phyloP scores from a whole-genome alignment of 2,888 invertebrate species.

The Scaptomyza polygonia region DNA sequence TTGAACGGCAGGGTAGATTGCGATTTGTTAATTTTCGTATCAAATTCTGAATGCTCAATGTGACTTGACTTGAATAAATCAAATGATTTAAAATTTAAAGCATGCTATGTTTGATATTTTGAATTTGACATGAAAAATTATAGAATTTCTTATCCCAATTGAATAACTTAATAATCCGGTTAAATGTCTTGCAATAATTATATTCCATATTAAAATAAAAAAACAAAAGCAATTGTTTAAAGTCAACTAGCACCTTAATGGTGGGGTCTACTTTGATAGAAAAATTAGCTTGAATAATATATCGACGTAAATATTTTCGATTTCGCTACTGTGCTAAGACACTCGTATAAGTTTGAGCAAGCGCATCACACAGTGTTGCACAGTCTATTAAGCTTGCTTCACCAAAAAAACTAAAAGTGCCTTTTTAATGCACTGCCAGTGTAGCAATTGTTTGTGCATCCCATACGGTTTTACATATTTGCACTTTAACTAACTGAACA shows the following conservation, averaged over 20 bases:
- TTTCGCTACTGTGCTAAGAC: constrained; percentile 31
- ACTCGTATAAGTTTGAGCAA: constrained; percentile 2
- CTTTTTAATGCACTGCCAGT: constrained; percentile 75
- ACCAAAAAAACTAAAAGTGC: constrained; percentile 58
- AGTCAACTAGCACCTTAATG: not conserved
- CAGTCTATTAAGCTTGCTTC: constrained; percentile 63
- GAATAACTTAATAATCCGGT: not conserved
- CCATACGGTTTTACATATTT: constrained; percentile 29
- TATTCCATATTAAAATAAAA: too few species aligned
- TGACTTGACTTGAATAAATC: not conserved
- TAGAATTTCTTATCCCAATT: not conserved
- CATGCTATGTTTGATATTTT: not conserved
- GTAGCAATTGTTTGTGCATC: constrained; percentile 58
- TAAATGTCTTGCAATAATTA: too few species aligned
- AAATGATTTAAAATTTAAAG: not conserved
- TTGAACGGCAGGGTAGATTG: not conserved
- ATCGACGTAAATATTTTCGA: not conserved
- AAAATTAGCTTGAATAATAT: not conserved
- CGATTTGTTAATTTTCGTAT: not conserved
- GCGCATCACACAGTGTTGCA: constrained; percentile 64
- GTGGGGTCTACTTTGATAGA: not conserved
- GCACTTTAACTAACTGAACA: constrained; percentile 44
- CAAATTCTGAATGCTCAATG: not conserved
- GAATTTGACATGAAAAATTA: not conserved
- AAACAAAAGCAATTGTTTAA: too few species aligned